Base-by-base conservation (phyloP, 2,888 invertebrate genomes). In the Aleiodes alternator region DNA sequence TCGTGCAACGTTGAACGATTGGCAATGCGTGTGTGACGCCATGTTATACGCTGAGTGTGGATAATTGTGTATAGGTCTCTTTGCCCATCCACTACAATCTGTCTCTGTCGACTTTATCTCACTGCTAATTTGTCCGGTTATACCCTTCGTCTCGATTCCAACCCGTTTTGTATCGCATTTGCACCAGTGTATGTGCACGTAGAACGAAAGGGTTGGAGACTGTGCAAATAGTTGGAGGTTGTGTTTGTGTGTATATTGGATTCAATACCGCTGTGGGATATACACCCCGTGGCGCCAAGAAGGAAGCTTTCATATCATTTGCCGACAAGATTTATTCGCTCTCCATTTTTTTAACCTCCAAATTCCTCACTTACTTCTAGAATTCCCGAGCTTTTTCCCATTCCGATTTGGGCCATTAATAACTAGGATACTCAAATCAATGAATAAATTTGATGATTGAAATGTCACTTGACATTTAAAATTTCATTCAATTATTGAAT, bases 91-190 rank as follows among this genome's bases (percentile, higher is more conserved):
- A 68, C 61, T 66, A 73, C 87, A 84, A 88, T 88, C 85, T 82
- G 84, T 88, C 88, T 87, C 87, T 87, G 88, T 87, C 88, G 85
- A 81, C 82, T 83, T 88, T 88, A 88, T 87, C 88, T 83, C 79
- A 76, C 80, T 80, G 82, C 87, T 87, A 87, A 88, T 88, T 88
- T 88, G 86, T 86, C 85, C 87, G 84, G 84, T 84, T 23, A 83
- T 61, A 14, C 61, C n/a, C 61, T 12, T 61, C 59, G 23, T 38
- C 11, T 43, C 43, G 16, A 14, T 12, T 38, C 14, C 6, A 14
- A 16, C 61, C 34, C 38, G 61, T 31, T 12, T 23, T 29, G 38
- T 61, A n/a, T 61, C 38, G 34, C 59, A 12, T n/a, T 8, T 11
- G 14, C 38, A n/a, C n/a, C 31, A 34, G 38, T 31, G 7, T 61